A percentile compares a stretch with the other conserved stretches of the same genome.
Evolutionary conservation across 1,140 invertebrate species (phyloP).

Genomic region (Trichomalopsis sarcophagae): DNA sequence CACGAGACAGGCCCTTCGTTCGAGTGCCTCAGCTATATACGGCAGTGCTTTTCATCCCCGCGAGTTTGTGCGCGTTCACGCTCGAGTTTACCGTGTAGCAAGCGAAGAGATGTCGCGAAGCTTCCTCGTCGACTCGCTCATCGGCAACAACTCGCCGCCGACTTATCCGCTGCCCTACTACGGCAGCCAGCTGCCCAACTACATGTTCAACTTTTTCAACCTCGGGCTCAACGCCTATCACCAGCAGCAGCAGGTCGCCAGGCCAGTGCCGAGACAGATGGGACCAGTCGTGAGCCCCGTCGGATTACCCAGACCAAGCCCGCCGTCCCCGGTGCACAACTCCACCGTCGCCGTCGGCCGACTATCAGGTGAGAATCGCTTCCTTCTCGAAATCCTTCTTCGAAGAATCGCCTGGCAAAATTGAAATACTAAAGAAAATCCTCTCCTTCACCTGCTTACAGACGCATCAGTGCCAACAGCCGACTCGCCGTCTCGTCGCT

Average conservation of each 20-base stretch:
- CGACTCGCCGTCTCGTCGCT: neutral
- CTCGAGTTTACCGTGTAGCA: neutral
- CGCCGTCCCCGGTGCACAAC: constrained; percentile 64
- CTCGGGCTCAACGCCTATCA: constrained; percentile 61
- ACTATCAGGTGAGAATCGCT: neutral
- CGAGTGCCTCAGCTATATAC: no score
- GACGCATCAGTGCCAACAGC: neutral
- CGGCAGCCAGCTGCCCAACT: constrained; percentile 66
- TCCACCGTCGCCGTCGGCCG: neutral
- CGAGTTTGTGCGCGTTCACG: neutral
- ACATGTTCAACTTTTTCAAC: constrained; percentile 72
- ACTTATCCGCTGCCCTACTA: constrained; percentile 69
- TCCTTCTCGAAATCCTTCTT: no score
- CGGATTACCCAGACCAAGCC: constrained; percentile 60
- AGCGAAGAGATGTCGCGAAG: constrained; percentile 82
- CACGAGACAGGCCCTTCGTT: neutral
- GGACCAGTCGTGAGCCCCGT: constrained; percentile 56
- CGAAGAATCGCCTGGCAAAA: no score
- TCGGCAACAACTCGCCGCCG: constrained; percentile 77
- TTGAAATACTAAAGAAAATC: neutral
- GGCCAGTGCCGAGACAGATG: constrained; percentile 62
- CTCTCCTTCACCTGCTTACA: neutral
- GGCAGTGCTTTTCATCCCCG: no score
- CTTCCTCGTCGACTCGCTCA: constrained; percentile 84
- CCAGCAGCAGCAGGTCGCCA: constrained; percentile 59